Percentiles rank a stretch among this genome's conserved stretches.
Conservation (phyloP, 2,888 invertebrate genomes). For the Dastarcus helophoroides region DNA sequence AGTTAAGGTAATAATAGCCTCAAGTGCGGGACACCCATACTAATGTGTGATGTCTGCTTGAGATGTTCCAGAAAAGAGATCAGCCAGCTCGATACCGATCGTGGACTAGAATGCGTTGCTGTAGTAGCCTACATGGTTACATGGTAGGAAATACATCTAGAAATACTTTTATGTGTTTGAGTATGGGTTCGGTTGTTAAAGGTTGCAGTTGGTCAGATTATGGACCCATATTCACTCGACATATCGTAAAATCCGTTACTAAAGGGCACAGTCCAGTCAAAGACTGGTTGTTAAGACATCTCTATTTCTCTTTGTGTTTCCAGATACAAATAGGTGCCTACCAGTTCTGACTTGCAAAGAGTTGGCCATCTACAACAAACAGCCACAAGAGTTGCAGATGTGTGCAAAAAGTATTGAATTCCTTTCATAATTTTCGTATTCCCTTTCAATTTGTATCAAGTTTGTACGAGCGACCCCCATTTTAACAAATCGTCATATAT, state of each 20-base stretch:
- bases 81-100: conserved; percentile 33
- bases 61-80: conserved; percentile 41
- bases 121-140: conserved; percentile 35
- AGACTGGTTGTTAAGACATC: conserved; percentile 25
- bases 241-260: conserved; percentile 12
- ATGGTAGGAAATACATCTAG: conserved; percentile 34
- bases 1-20: conserved; percentile 11
- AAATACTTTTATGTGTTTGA: conserved; percentile 28
- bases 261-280: conserved; percentile 6
- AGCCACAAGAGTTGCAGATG: conserved; percentile 15
- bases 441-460: too few species aligned
- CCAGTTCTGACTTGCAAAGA: conserved; percentile 23
- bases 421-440: too few species aligned
- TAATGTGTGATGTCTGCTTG: conserved; percentile 42
- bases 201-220: conserved; percentile 2
- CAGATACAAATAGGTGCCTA: conserved; percentile 37
- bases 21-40: conserved; percentile 31
- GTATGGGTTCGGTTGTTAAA: conserved; percentile 31
- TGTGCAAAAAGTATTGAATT: too few species aligned
- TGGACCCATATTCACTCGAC: conserved; percentile 21
- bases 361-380: conserved; percentile 22
- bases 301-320: conserved; percentile 41
- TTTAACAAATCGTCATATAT: too few species aligned
- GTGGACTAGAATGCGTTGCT: conserved; percentile 31
- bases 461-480: too few species aligned